Evolutionary conservation across 2,797 vertebrate species (phyloP).

Genomic region (Chelon auratus): DNA sequence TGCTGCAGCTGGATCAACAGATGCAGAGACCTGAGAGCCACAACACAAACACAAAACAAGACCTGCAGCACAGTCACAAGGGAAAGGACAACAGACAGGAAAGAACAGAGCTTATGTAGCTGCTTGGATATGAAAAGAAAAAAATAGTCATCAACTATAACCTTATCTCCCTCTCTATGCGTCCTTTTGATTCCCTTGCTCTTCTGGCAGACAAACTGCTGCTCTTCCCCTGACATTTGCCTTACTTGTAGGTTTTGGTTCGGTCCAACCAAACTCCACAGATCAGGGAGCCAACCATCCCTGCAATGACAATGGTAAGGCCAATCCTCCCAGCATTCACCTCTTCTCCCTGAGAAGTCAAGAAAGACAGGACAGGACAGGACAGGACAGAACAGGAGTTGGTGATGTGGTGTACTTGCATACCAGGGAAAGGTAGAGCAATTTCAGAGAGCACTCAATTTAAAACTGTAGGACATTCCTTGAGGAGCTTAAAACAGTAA

Average conservation of each 20-base stretch:
- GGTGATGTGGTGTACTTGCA: background rate
- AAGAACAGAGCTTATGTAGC: background rate
- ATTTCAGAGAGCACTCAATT: no score
- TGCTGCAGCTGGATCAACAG: conserved; percentile 69
- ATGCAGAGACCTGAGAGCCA: conserved; percentile 1
- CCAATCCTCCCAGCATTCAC: conserved; percentile 97
- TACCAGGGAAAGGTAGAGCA: background rate
- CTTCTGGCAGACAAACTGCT: background rate
- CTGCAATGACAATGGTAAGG: conserved; percentile 92
- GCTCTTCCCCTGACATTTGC: background rate
- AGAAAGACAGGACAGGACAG: conserved; percentile 14
- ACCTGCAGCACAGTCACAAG: conserved; percentile 1
- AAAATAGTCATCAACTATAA: no score
- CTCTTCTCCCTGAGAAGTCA: conserved; percentile 87
- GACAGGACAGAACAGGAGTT: background rate
- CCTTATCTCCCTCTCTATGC: background rate
- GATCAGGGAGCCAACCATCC: conserved; percentile 93
- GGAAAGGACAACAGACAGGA: conserved; percentile 22
- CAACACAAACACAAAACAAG: conserved; percentile 30
- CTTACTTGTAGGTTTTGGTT: conserved; percentile 98
- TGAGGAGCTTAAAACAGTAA: no score
- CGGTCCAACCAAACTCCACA: conserved; percentile 95
- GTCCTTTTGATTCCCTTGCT: background rate
- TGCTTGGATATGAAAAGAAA: background rate
- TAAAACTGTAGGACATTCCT: no score